phyloP scores from a whole-genome alignment of 2,888 invertebrate genomes.

The Nasonia oneida region DNA sequence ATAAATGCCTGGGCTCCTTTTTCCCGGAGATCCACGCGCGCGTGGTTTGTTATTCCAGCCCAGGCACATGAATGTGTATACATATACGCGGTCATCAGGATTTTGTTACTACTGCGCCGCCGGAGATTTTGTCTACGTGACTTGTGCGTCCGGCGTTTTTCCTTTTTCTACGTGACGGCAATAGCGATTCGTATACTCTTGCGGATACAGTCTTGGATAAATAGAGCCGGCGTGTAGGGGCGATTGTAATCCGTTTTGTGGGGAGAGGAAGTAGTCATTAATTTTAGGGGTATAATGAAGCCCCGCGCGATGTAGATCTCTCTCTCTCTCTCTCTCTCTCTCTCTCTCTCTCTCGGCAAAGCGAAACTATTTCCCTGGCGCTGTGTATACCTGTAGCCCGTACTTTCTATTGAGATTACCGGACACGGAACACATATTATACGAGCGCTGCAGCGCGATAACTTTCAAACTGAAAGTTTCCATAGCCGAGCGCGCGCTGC shows the following conservation, averaged over 20 bases:
- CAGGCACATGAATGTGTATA: not conserved
- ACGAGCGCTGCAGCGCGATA: not conserved
- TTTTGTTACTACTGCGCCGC: not conserved
- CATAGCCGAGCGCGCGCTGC: not conserved
- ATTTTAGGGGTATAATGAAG: not conserved
- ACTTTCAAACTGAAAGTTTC: not conserved
- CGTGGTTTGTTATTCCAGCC: not conserved
- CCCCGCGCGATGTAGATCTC: not conserved
- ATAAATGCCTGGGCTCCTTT: not conserved
- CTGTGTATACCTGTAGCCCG: not conserved
- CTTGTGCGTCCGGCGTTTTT: not conserved
- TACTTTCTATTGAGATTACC: not conserved
- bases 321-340: too few relatives aligned
- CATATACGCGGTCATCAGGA: not conserved
- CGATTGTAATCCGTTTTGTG: not conserved
- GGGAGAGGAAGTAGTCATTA: not conserved
- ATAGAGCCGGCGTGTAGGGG: not conserved
- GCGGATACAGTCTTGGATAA: not conserved
- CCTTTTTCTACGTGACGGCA: not conserved
- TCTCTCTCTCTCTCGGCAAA: not conserved
- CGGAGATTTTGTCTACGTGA: not conserved
- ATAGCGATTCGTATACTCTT: not conserved
- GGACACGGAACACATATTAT: not conserved
- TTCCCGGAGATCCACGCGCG: not conserved
- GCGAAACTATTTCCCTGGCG: not conserved